A percentile compares a stretch with the other conserved stretches of the same genome.
These are phyloP conservation scores for Drosophila anomalata DNA, from an alignment of 2,888 invertebrate species.

Conservation along the genomic window DNA sequence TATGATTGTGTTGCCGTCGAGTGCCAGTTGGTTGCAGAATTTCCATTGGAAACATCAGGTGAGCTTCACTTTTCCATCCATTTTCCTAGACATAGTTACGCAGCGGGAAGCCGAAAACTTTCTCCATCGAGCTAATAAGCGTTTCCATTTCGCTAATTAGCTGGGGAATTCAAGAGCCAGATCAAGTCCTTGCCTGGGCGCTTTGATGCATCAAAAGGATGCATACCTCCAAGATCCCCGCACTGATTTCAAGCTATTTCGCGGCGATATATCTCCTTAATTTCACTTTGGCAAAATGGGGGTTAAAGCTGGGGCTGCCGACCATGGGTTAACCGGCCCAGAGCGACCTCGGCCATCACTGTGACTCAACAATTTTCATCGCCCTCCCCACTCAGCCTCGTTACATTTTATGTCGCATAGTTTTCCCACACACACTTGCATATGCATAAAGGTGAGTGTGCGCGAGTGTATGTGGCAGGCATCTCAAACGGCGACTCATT, in stretches of 20 bases:
- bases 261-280: constrained; percentile 9
- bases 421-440: constrained; percentile 37
- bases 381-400: constrained; percentile 26
- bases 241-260: constrained; percentile 6
- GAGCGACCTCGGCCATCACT: constrained; percentile 26
- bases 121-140: constrained; percentile 48
- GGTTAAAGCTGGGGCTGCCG: constrained; percentile 5
- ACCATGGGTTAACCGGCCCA: constrained; percentile 18
- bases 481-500: constrained; percentile 38
- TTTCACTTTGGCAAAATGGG: constrained; percentile 30
- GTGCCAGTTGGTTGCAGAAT: constrained; percentile 12
- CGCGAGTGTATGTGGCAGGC: constrained; percentile 22
- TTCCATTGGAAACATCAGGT: constrained; percentile 40
- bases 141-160: constrained; percentile 65
- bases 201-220: constrained; percentile 4
- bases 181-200: not conserved
- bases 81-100: constrained; percentile 51
- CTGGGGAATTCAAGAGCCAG: constrained; percentile 16
- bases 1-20: constrained; percentile 32
- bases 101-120: constrained; percentile 47
- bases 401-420: constrained; percentile 44
- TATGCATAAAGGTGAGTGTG: constrained; percentile 25
- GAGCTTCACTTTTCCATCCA: constrained; percentile 34
- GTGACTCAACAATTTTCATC: constrained; percentile 25
- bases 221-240: constrained; percentile 1